Conservation (phyloP, 2,797 vertebrate genomes). For the Scolopax rusticola region DNA sequence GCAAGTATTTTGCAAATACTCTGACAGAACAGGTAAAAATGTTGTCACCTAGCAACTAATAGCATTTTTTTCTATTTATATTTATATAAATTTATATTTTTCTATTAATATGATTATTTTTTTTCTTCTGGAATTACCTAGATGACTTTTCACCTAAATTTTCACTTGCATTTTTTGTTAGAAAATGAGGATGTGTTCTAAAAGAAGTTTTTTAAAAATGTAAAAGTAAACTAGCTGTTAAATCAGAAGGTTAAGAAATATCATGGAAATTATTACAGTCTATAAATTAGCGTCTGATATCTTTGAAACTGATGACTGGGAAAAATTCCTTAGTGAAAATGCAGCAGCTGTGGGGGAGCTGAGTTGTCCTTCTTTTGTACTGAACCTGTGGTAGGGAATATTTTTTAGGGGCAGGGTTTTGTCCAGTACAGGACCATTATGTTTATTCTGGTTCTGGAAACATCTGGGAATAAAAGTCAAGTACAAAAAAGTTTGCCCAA, state of each 20-base stretch:
- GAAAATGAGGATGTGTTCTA: background rate
- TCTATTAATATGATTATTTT: background rate
- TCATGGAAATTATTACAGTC: background rate
- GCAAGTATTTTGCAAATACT: constrained; percentile 54
- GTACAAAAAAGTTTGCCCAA: background rate
- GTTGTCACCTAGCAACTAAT: constrained; percentile 62
- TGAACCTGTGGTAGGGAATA: background rate
- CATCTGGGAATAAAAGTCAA: background rate
- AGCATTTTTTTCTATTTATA: background rate
- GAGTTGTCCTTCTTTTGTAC: background rate
- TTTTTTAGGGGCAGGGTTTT: background rate
- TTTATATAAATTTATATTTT: background rate
- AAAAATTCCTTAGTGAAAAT: background rate
- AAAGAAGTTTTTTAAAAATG: background rate
- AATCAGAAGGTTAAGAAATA: background rate
- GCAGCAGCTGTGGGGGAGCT: rapidly evolving
- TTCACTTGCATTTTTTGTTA: background rate
- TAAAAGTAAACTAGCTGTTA: background rate
- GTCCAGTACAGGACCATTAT: background rate
- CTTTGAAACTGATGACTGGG: background rate
- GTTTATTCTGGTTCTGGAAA: background rate
- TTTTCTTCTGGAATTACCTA: background rate
- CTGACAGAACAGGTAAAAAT: constrained; percentile 29
- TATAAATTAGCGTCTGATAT: background rate
- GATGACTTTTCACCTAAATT: background rate